Conservation (phyloP, 2,888 invertebrate species). For the Liposcelis brunnea region DNA sequence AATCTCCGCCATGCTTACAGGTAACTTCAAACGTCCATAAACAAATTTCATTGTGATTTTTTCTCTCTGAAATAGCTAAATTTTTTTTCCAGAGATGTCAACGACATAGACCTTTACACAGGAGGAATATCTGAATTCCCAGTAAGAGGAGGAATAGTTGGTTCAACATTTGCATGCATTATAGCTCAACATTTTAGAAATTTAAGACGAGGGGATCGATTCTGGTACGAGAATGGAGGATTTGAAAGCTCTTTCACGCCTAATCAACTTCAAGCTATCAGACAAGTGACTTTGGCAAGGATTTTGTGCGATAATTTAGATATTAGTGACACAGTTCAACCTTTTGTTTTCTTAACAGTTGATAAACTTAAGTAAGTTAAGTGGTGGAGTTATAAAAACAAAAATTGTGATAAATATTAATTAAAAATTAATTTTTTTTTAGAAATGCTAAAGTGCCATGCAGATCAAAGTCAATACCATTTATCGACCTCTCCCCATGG, state of each 20-base stretch:
- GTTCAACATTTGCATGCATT: conserved; percentile 32
- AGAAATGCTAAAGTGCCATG: background rate
- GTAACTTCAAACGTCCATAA: conserved; percentile 20
- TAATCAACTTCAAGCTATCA: background rate
- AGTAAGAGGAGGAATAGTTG: conserved; percentile 28
- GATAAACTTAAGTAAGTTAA: background rate
- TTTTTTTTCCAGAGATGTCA: conserved; percentile 20
- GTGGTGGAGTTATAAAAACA: too few species aligned
- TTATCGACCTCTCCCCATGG: conserved; percentile 1
- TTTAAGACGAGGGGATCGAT: conserved; percentile 30
- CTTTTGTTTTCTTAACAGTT: conserved; percentile 1
- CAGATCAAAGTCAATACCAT: background rate
- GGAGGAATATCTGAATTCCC: conserved; percentile 30
- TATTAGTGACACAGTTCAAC: conserved; percentile 1
- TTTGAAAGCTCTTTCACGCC: conserved; percentile 7
- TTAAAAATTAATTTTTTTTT: too few species aligned
- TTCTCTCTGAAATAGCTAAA: background rate
- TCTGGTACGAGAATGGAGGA: conserved; percentile 23
- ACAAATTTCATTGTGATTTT: too few species aligned
- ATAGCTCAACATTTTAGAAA: conserved; percentile 29
- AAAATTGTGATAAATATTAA: too few species aligned
- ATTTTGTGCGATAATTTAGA: conserved; percentile 6
- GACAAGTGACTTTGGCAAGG: background rate
- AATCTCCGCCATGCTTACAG: conserved; percentile 42
- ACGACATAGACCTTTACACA: conserved; percentile 28